Evolutionary conservation across 2,888 invertebrate species (phyloP), one percentile per base, ranked within the genome.

Genomic region (Cryptocephalus primarius): DNA sequence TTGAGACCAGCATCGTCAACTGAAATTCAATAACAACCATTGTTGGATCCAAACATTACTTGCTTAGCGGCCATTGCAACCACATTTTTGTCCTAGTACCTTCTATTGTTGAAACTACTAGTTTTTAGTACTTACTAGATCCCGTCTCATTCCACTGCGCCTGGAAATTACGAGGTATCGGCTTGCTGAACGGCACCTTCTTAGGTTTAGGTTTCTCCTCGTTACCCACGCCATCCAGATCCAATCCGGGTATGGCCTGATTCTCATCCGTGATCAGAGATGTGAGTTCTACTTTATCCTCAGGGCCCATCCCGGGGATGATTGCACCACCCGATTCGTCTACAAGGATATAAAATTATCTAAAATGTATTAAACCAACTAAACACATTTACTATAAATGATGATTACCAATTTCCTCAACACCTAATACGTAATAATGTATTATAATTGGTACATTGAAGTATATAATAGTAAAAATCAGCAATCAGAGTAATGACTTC

Each of bases 261-360:
- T 86, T 85, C 60, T 86, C 79, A 68, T 91, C 91, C 40, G 88
- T 73, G 34, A 88, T 88, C 44, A 90, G 85, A 44, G 81, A 75
- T 43, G 80, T 79, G 64, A 82, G 77, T 62, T 88, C 87, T 1
- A 93, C 85, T 67, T 88, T 88, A 64, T 94, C 93, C 69, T 96
- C 95, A 22, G 95, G 88, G n/a, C 96, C 97, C 94, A 97, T 95
- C 44, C 96, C 97, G 52, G 94, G 95, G 64, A 94, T 89, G 22
- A 83, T 73, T 46, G 85, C 83, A 36, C 36, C 36, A 4, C 36
- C 36, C 36, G 12, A n/a, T 66, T 90, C 88, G 60, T 88, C 59
- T 55, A 38, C 34, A 48, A 49, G 13, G 47, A 40, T 40, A 42
- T 4, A 36, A 12, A 34, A 43, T 10, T 31, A 13, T 1, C 32